Evolutionary conservation across 2,113 vertebrate species (phyloP).

Genomic region (Strix uralensis): DNA sequence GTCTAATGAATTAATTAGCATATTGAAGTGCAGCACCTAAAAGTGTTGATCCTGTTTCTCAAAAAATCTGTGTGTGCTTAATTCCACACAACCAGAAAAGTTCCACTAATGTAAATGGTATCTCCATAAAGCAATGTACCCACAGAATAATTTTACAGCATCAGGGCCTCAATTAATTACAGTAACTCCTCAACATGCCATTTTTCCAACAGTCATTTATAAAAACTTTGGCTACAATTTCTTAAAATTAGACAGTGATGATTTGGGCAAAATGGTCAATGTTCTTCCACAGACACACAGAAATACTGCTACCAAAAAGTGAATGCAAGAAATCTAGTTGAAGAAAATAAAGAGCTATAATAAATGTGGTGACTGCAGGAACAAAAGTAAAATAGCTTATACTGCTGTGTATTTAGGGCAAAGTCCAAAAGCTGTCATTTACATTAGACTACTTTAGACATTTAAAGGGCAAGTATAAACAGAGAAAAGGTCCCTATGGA

Average conservation of each 20-base stretch:
- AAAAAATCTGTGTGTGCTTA: background rate
- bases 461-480: background rate
- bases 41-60: background rate
- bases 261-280: background rate
- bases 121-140: background rate
- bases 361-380: background rate
- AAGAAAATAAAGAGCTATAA: background rate
- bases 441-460: background rate
- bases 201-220: background rate
- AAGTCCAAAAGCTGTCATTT: constrained; percentile 6
- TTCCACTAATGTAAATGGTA: background rate
- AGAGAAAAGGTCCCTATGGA: background rate
- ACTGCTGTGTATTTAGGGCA: background rate
- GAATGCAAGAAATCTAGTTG: background rate
- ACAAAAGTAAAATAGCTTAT: background rate
- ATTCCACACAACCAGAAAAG: background rate
- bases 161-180: background rate
- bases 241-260: background rate
- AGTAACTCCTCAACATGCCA: background rate
- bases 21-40: background rate
- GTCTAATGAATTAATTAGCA: background rate
- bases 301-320: background rate
- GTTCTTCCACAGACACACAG: background rate
- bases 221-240: background rate
- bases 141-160: background rate